These are phyloP conservation scores for Aphodius sticticus DNA, from an alignment of 2,888 invertebrate genomes.

Conservation along the genomic window DNA sequence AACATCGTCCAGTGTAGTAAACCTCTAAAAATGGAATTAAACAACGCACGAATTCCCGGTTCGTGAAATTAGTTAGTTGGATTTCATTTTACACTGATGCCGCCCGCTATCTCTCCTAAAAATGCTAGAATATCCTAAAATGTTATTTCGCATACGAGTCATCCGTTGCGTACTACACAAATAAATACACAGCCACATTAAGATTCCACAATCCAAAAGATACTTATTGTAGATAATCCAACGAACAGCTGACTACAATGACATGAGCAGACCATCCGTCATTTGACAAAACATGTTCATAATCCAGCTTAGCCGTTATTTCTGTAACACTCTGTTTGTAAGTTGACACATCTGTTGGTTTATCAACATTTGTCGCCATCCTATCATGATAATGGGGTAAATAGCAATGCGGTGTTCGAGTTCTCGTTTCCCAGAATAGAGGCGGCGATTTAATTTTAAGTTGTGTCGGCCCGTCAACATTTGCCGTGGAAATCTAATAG, in stretches of 20 bases:
- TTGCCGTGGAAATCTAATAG: constrained; percentile 4
- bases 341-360: background rate
- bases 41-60: background rate
- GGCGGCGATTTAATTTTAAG: background rate
- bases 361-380: background rate
- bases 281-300: too few species aligned
- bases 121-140: background rate
- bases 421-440: background rate
- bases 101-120: background rate
- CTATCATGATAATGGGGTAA: background rate
- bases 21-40: background rate
- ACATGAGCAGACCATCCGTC: too few species aligned
- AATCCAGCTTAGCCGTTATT: too few species aligned
- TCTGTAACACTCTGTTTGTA: too few species aligned
- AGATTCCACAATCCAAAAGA: too few species aligned
- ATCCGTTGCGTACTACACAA: too few species aligned
- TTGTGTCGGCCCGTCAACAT: background rate
- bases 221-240: too few species aligned
- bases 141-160: too few species aligned
- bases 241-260: too few species aligned
- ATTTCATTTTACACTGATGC: background rate
- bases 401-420: background rate
- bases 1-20: background rate
- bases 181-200: too few species aligned
- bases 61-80: background rate